Evolutionary conservation across 2,113 vertebrate species (phyloP), one percentile per base, ranked within the genome.

Genomic region (Chlamydotis undulata): DNA sequence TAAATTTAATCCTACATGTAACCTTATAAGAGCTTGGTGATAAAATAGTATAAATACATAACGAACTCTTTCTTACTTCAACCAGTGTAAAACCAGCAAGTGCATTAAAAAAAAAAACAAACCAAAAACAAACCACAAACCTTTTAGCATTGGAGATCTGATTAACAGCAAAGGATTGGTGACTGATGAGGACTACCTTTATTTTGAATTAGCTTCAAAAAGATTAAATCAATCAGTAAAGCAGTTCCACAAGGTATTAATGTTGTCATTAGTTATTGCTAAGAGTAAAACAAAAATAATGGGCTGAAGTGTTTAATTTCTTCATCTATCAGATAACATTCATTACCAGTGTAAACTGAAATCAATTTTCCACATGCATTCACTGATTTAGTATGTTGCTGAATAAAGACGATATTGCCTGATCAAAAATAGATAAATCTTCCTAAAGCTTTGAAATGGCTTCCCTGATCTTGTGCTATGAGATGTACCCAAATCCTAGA

Each of bases 321-420:
- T 83, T 80, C 14, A 4, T 63, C 4, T 37, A 41, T 49, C 56
- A 84, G 53, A 35, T 57, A 57, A 61, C 9, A 24, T 87, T 78
- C 47, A 73, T 84, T 85, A 69, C 24, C 3, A 12, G 33, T 61
- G 49, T 82, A 91, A 90, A 56, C 37, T 74, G 67, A 80, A 80
- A 59, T 65, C 15, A 80, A 14, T 94, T 96, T 97, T 94, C 69
- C 69, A 74, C n/a, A 23, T 68, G 33, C 9, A 6, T 90, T 94
- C 73, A 49, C 77, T 35, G 65, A 61, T 91, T 89, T 92, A 73
- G 12, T 83, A 41, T 41, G 52, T 92, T 81, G 35, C 49, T 93
- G 79, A 87, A 77, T 94, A 89, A 90, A 56, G 64, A 16, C 71
- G 14, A 68, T 76, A 49, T 50, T 52, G 33, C 53, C 41, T 79